These are phyloP conservation scores for Erpetoichthys calabaricus DNA, from an alignment of 2,797 vertebrate species.

Conservation along the genomic window DNA sequence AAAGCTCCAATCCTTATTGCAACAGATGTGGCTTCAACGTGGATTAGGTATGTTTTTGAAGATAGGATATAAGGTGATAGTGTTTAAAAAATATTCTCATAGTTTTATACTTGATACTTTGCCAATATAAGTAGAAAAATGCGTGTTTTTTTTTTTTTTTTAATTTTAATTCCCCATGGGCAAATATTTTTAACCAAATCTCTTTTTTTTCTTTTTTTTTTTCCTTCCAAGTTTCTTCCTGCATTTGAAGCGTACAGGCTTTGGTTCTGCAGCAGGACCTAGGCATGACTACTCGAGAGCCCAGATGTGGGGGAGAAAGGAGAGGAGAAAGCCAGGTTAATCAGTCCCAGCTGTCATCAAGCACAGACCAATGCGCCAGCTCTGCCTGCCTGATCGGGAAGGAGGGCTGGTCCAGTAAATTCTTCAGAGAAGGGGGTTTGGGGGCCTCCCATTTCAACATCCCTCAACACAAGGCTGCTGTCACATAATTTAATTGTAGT, in stretches of 20 bases:
- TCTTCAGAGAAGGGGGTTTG: not conserved
- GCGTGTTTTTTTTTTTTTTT: slow-evolving; percentile 22
- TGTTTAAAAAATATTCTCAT: slow-evolving; percentile 33
- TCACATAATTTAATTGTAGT: no score
- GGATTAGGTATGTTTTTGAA: slow-evolving; percentile 88
- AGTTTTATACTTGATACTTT: slow-evolving; percentile 33
- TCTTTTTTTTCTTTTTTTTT: slow-evolving; percentile 41
- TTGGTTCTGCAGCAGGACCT: slow-evolving; percentile 61
- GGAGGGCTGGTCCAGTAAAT: slow-evolving; percentile 4
- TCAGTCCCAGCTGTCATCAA: slow-evolving; percentile 27
- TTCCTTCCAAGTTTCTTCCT: slow-evolving; percentile 54
- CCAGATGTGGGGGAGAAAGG: slow-evolving; percentile 24
- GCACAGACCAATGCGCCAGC: not conserved
- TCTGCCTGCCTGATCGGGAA: slow-evolving; percentile 1
- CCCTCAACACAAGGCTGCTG: not conserved
- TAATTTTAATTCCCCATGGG: slow-evolving; percentile 24
- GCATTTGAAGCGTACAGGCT: slow-evolving; percentile 53
- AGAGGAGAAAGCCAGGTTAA: slow-evolving; percentile 46
- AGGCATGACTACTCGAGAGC: slow-evolving; percentile 47
- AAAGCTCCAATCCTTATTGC: slow-evolving; percentile 97
- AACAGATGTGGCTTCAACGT: slow-evolving; percentile 91
- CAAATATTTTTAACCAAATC: slow-evolving; percentile 40
- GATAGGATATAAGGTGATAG: slow-evolving; percentile 2
- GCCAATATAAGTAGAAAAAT: slow-evolving; percentile 32
- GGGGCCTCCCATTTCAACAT: not conserved